Conservation (phyloP, 2,797 vertebrate genomes). For the Hafferia zeledoni region DNA sequence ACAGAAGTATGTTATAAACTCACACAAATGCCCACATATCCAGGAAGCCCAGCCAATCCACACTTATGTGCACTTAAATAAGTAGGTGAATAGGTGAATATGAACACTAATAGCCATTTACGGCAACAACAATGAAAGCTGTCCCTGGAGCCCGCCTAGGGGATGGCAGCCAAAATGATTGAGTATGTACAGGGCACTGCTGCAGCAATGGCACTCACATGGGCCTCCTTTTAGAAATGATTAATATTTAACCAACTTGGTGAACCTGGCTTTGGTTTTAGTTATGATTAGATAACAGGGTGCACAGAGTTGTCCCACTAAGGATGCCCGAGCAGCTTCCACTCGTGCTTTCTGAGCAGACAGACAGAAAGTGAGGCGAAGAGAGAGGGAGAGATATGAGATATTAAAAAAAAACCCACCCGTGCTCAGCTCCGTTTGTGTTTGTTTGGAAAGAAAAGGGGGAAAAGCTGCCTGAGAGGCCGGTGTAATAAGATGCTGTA, state of each 20-base stretch:
- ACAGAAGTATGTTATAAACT: background rate
- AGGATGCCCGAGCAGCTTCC: background rate
- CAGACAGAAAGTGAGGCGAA: background rate
- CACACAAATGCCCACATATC: background rate
- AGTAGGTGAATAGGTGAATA: conserved; percentile 21
- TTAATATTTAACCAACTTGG: conserved; percentile 75
- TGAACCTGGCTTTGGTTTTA: conserved; percentile 70
- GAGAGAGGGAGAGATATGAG: background rate
- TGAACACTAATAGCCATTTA: conserved; percentile 63
- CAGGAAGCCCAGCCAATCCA: background rate
- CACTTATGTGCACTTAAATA: background rate
- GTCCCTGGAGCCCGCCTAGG: conserved; percentile 49
- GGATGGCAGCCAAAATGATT: conserved; percentile 63
- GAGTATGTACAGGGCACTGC: conserved; percentile 55
- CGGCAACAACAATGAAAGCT: conserved; percentile 65
- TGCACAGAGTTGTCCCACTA: conserved; percentile 9
- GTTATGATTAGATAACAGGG: conserved; percentile 64
- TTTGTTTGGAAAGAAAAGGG: conserved; percentile 72
- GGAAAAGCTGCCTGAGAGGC: conserved; percentile 68
- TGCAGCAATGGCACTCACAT: conserved; percentile 58
- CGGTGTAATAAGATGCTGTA: conserved; percentile 76
- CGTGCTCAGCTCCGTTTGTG: conserved; percentile 60
- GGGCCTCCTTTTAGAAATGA: conserved; percentile 68
- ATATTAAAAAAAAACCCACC: background rate
- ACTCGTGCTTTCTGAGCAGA: background rate